Evolutionary conservation across 2,888 invertebrate species (phyloP).

Genomic region (Pelosia muscerda): DNA sequence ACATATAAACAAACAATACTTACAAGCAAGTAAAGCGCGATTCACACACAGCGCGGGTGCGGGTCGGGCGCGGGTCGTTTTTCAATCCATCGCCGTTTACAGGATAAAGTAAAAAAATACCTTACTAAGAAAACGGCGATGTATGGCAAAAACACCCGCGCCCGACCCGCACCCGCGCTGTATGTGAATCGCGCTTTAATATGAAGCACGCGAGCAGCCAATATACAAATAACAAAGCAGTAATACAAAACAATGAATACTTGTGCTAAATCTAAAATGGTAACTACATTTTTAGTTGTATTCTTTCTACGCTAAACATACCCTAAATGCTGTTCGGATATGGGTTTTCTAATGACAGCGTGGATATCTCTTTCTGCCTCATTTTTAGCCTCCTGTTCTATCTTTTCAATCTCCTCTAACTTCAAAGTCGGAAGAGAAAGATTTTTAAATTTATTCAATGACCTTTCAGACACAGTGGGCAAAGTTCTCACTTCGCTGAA

Average conservation of each 20-base stretch:
- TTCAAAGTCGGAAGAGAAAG: slow-evolving; percentile 81
- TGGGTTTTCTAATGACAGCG: slow-evolving; percentile 69
- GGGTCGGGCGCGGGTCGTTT: too few species aligned
- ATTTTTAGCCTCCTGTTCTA: slow-evolving; percentile 60
- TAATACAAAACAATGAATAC: slow-evolving; percentile 43
- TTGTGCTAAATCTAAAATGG: slow-evolving; percentile 61
- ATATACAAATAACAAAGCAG: slow-evolving; percentile 59
- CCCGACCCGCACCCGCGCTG: too few species aligned
- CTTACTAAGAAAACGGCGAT: too few species aligned
- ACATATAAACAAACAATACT: slow-evolving; percentile 38
- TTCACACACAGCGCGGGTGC: too few species aligned
- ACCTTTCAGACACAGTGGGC: slow-evolving; percentile 72
- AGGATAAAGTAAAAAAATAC: too few species aligned
- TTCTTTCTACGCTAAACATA: slow-evolving; percentile 74
- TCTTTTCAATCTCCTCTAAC: slow-evolving; percentile 72
- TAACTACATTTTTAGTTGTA: slow-evolving; percentile 49
- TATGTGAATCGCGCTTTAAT: too few species aligned
- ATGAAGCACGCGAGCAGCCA: slow-evolving; percentile 58
- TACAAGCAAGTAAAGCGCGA: slow-evolving; percentile 40
- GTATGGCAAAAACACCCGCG: too few species aligned
- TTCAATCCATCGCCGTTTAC: too few species aligned
- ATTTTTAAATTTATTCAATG: slow-evolving; percentile 73
- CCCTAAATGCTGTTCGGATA: slow-evolving; percentile 87
- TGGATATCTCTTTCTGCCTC: slow-evolving; percentile 73
- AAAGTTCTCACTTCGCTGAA: slow-evolving; percentile 75